Conservation (phyloP, 2,888 invertebrate genomes). For the Dugesia japonica region DNA sequence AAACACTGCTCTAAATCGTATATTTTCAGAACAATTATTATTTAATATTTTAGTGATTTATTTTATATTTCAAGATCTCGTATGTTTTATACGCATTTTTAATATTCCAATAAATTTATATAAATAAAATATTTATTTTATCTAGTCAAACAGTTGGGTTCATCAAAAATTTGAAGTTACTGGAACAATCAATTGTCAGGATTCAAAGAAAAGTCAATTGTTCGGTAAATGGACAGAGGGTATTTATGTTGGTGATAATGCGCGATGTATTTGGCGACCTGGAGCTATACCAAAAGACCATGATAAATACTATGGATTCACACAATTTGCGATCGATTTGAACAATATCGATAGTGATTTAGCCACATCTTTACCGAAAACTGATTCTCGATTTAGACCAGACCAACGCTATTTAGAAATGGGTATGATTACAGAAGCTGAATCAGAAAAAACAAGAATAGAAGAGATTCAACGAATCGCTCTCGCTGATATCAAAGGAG, state of each 20-base stretch:
- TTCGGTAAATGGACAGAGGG: conserved; percentile 71
- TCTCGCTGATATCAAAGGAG: background rate
- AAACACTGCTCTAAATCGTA: no score
- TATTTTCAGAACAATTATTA: no score
- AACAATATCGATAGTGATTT: conserved; percentile 60
- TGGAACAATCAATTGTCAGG: conserved; percentile 54
- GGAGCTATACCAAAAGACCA: conserved; percentile 66
- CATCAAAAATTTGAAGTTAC: conserved; percentile 62
- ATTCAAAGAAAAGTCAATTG: conserved; percentile 49
- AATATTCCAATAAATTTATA: no score
- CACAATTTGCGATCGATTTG: conserved; percentile 66
- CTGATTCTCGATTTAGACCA: conserved; percentile 57
- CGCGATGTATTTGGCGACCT: conserved; percentile 63
- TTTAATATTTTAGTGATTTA: no score
- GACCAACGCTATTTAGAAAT: conserved; percentile 55
- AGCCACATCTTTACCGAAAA: conserved; percentile 54
- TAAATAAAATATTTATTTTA: no score
- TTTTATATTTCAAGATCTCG: no score
- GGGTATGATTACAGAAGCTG: conserved; percentile 60
- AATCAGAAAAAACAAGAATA: conserved; percentile 57
- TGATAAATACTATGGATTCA: conserved; percentile 67
- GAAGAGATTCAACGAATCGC: conserved; percentile 57
- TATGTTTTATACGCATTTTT: no score
- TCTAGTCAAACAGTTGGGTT: conserved; percentile 55
- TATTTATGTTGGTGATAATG: conserved; percentile 60